Evolutionary conservation across 2,113 vertebrate species (phyloP).

Genomic region (Panurus biarmicus): DNA sequence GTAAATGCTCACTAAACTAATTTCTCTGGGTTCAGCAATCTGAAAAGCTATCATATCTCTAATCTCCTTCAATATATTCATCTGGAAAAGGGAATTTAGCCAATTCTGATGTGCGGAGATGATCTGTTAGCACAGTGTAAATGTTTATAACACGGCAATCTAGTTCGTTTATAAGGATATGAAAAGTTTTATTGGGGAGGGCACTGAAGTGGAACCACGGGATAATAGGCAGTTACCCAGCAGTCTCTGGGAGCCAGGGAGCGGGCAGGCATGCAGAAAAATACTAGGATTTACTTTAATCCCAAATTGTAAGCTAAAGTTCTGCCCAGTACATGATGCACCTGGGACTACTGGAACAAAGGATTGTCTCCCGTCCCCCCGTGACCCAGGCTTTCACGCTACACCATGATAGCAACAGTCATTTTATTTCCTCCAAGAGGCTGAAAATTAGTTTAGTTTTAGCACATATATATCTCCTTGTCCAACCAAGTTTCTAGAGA

Average conservation of each 20-base stretch:
- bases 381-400: constrained; percentile 3
- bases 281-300: constrained; percentile 98
- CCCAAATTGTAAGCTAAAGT: constrained; percentile 80
- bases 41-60: constrained; percentile 99
- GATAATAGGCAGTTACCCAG: constrained; percentile 99
- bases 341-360: constrained; percentile 72
- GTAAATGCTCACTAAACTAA: constrained; percentile 99
- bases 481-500: neutral
- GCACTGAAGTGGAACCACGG: constrained; percentile 97
- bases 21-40: constrained; percentile 99
- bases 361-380: constrained; percentile 32
- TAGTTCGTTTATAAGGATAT: constrained; percentile 99
- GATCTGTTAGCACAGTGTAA: constrained; percentile 99
- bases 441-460: constrained; percentile 16
- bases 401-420: constrained; percentile 54
- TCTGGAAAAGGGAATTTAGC: constrained; percentile 99
- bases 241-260: constrained; percentile 95
- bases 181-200: constrained; percentile 99
- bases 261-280: constrained; percentile 98
- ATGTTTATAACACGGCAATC: constrained; percentile 99
- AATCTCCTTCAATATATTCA: constrained; percentile 99
- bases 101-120: constrained; percentile 99
- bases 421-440: constrained; percentile 41
- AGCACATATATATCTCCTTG: neutral
- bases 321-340: constrained; percentile 69